phyloP scores from a whole-genome alignment of 2,888 invertebrate genomes.

The Margaritifera margaritifera region DNA sequence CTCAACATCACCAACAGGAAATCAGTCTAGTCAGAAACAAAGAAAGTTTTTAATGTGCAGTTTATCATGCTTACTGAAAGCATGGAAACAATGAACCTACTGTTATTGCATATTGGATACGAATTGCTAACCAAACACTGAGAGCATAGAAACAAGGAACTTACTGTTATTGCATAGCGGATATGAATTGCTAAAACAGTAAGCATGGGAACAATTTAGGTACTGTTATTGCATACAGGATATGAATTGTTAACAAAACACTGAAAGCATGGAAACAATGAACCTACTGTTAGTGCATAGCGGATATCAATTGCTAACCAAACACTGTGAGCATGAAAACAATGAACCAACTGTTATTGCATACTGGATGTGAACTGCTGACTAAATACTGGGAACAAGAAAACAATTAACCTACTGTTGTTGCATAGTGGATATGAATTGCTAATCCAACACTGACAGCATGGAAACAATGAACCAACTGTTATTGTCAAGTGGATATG shows the following conservation, averaged over 20 bases:
- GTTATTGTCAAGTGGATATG: no score
- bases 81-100: neutral
- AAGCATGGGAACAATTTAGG: neutral
- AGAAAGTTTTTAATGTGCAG: neutral
- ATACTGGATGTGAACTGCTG: no score
- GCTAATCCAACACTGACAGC: neutral
- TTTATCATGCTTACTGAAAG: neutral
- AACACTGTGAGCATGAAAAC: no score
- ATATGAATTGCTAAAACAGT: neutral
- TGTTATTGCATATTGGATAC: neutral
- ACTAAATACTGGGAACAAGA: no score
- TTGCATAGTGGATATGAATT: neutral
- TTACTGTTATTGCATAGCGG: neutral
- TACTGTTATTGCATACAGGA: no score
- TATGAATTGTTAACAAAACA: neutral
- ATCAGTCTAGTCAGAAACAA: slow-evolving; percentile 79
- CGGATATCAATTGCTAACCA: no score
- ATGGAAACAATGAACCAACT: neutral
- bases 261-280: no score
- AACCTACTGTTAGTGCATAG: no score
- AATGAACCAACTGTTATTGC: neutral
- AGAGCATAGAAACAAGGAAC: neutral
- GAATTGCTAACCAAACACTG: no score
- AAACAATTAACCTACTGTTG: neutral
- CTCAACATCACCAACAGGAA: slow-evolving; percentile 94